Evolutionary conservation across 2,797 vertebrate genomes (phyloP).

Genomic region (Carcharodon carcharias): DNA sequence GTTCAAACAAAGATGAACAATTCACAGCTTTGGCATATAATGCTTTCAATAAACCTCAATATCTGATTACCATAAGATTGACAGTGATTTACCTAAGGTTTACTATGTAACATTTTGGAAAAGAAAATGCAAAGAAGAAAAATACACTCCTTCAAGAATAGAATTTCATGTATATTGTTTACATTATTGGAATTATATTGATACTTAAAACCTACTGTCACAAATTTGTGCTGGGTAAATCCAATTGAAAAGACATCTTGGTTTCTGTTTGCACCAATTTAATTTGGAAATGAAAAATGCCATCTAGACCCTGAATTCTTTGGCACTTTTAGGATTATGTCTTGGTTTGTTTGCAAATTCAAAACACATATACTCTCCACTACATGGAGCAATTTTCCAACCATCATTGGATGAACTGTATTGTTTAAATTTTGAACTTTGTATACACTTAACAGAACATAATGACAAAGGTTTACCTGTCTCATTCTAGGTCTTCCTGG

Average conservation of each 20-base stretch:
- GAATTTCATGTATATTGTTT: background rate
- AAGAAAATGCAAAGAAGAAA: background rate
- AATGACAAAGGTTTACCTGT: constrained; percentile 66
- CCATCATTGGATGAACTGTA: background rate
- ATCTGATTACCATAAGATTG: background rate
- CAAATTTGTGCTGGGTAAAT: background rate
- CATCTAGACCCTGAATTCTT: background rate
- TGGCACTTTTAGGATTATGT: background rate
- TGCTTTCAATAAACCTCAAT: background rate
- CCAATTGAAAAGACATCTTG: background rate
- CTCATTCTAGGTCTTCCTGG: constrained; percentile 85
- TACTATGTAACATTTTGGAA: background rate
- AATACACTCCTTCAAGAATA: background rate
- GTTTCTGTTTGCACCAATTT: background rate
- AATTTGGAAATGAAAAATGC: background rate
- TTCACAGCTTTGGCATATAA: background rate
- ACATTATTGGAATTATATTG: background rate
- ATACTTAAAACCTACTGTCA: background rate
- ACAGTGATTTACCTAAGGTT: background rate
- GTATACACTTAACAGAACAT: background rate
- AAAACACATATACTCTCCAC: background rate
- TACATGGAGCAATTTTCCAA: background rate
- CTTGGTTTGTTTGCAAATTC: background rate
- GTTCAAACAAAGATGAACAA: background rate
- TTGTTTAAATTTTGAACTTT: background rate